phyloP scores from a whole-genome alignment of 2,888 invertebrate species.

The Pristionchus arcanus region DNA sequence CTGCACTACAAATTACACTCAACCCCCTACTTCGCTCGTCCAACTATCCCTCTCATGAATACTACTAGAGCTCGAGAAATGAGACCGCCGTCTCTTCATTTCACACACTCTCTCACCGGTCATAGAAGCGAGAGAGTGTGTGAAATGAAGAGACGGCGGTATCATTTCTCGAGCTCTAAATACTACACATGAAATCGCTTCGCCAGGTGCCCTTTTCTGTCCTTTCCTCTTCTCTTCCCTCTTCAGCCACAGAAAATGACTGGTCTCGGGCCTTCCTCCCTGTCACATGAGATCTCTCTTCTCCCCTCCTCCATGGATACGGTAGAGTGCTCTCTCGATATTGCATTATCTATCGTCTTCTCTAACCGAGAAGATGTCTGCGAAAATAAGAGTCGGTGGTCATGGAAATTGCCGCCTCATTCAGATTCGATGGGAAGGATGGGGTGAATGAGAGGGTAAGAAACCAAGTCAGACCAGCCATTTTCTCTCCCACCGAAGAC shows the following conservation, averaged over 20 bases:
- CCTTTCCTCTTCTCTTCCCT: not conserved
- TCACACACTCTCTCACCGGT: too few relatives aligned
- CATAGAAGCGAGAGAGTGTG: too few relatives aligned
- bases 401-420: not conserved
- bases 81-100: too few relatives aligned
- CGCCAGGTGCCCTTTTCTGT: not conserved
- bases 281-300: not conserved
- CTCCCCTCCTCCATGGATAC: not conserved
- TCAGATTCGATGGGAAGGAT: not conserved
- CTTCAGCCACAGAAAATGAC: slow-evolving; percentile 15
- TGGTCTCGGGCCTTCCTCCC: not conserved
- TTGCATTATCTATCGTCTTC: not conserved
- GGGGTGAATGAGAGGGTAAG: not conserved
- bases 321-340: slow-evolving; percentile 20
- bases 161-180: too few relatives aligned
- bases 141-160: too few relatives aligned
- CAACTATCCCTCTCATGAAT: not conserved
- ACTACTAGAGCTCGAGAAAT: too few relatives aligned
- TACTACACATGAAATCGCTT: not conserved
- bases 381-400: not conserved
- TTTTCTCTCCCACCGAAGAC: not conserved
- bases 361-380: not conserved
- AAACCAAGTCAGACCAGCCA: not conserved
- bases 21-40: too few relatives aligned
- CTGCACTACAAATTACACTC: too few relatives aligned